Conservation (phyloP, 2,888 invertebrate genomes). For the Acleris holmiana region DNA sequence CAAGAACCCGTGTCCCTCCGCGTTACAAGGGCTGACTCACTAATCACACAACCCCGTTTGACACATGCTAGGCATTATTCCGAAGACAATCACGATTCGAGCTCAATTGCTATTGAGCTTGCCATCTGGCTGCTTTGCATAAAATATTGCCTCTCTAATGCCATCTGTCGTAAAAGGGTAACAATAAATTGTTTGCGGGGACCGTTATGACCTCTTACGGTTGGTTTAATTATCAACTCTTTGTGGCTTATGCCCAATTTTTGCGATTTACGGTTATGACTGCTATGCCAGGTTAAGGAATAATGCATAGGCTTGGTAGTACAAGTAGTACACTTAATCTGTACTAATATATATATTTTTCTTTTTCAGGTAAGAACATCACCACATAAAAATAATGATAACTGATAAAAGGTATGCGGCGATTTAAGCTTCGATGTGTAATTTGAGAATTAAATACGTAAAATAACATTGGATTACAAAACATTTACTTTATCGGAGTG, state of each 20-base stretch:
- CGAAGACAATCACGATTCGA: conserved; percentile 26
- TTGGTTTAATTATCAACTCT: conserved; percentile 19
- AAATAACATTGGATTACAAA: not conserved
- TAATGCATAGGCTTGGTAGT: too few species aligned
- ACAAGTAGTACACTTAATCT: not conserved
- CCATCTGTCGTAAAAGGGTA: conserved; percentile 30
- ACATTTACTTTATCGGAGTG: too few species aligned
- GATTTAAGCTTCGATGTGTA: not conserved
- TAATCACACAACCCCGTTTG: conserved; percentile 5
- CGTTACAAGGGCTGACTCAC: conserved; percentile 9
- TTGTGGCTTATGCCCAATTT: not conserved
- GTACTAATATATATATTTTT: conserved; percentile 12
- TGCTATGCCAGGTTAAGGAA: not conserved
- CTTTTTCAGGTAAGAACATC: conserved; percentile 45
- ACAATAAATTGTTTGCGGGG: conserved; percentile 24
- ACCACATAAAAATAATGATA: not conserved
- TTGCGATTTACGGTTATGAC: not conserved
- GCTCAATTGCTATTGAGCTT: conserved; percentile 10
- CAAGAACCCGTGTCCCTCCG: not conserved
- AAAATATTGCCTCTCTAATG: conserved; percentile 32
- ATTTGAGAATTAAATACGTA: not conserved
- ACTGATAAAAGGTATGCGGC: not conserved
- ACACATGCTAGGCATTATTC: conserved; percentile 27
- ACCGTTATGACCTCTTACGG: conserved; percentile 11
- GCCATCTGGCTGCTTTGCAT: conserved; percentile 31